Percentiles rank a stretch among this genome's conserved stretches.
Conservation (phyloP, 2,888 invertebrate genomes). For the Cataglyphis albicans region DNA sequence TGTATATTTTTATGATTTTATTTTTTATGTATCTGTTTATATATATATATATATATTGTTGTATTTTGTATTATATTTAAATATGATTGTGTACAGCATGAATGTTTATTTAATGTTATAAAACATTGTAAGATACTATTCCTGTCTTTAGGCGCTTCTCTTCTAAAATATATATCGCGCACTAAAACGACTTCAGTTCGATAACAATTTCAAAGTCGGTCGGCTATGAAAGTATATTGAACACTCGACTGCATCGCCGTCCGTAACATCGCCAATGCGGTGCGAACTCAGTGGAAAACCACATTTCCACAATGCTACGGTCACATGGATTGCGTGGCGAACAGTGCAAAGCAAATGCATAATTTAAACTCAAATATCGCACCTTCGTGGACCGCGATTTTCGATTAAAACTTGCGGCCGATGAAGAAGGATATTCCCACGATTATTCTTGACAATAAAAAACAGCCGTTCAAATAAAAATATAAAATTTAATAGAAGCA, state of each 20-base stretch:
- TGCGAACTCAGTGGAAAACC: slow-evolving; percentile 56
- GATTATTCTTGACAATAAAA: background rate
- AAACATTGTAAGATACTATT: background rate
- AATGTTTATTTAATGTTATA: background rate
- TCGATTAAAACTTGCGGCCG: slow-evolving; percentile 22
- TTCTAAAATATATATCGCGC: slow-evolving; percentile 32
- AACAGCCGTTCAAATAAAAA: background rate
- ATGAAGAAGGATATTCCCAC: background rate
- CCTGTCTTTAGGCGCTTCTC: slow-evolving; percentile 5
- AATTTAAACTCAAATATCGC: slow-evolving; percentile 45
- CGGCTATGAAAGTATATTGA: slow-evolving; percentile 66
- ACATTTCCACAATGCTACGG: slow-evolving; percentile 32
- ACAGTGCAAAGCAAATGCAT: slow-evolving; percentile 31
- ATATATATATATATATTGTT: background rate
- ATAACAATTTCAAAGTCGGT: slow-evolving; percentile 72
- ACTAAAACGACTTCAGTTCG: slow-evolving; percentile 40
- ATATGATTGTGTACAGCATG: background rate
- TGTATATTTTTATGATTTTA: background rate
- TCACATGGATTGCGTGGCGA: slow-evolving; percentile 10
- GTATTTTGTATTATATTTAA: slow-evolving; percentile 11
- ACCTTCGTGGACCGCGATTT: background rate
- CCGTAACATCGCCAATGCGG: slow-evolving; percentile 56
- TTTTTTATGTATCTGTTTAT: background rate
- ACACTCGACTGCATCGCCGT: slow-evolving; percentile 54
- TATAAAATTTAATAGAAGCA: background rate